A percentile compares a stretch with the other conserved stretches of the same genome.
Evolutionary conservation across 2,113 vertebrate genomes (phyloP).

Genomic region (Oncorhynchus clarkii): DNA sequence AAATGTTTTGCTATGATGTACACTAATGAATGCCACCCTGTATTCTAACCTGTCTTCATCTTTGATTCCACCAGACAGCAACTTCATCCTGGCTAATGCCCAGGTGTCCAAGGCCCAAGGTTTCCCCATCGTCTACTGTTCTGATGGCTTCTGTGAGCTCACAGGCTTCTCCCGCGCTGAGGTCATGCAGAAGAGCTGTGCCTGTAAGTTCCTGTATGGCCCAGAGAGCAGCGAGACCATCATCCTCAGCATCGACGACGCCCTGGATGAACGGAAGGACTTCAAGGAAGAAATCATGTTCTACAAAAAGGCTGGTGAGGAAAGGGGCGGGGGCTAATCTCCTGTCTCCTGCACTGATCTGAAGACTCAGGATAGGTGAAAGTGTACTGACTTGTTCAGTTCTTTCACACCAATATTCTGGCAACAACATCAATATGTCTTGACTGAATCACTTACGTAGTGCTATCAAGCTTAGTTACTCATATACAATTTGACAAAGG

Average conservation of each 20-base stretch:
- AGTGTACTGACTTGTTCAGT: background rate
- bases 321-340: background rate
- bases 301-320: constrained; percentile 83
- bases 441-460: too few relatives aligned
- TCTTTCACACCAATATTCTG: background rate
- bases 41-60: background rate
- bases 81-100: constrained; percentile 98
- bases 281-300: constrained; percentile 98
- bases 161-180: constrained; percentile 92
- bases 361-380: too few relatives aligned
- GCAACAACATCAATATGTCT: background rate
- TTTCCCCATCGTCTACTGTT: constrained; percentile 98
- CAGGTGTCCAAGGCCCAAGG: constrained; percentile 86
- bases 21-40: too few relatives aligned
- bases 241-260: constrained; percentile 90
- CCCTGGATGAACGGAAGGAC: constrained; percentile 90
- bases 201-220: constrained; percentile 94
- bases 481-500: too few relatives aligned
- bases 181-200: constrained; percentile 99
- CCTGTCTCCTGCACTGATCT: too few relatives aligned
- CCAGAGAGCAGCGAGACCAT: constrained; percentile 89
- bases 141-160: constrained; percentile 98
- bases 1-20: too few relatives aligned
- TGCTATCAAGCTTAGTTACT: too few relatives aligned
- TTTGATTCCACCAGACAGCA: constrained; percentile 82